Base-by-base conservation (phyloP, 1,140 invertebrate genomes). In the Calliphora vicina region DNA sequence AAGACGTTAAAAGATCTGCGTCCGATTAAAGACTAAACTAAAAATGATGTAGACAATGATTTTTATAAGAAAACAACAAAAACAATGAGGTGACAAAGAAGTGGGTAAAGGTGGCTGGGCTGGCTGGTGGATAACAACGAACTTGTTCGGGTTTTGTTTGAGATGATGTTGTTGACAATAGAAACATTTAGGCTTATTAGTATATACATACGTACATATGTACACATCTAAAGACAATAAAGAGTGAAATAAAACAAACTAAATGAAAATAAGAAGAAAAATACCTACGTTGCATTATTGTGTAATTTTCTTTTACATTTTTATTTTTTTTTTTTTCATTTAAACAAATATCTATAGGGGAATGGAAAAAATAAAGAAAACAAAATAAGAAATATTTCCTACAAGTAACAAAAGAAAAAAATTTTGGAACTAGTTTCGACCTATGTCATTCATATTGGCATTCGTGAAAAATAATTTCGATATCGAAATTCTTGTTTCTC, bases 1-100 rank as follows among this genome's bases (percentile, higher is more conserved):
- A 76, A 43, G 74, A 45, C 35, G 74, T 78, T 78, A 43, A 78
- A 78, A 43, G 35, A 23, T 12, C 74, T 78, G 35, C 74, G 74
- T 78, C 74, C 74, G 74, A 78, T 78, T 78, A 45, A 78, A 78
- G 74, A 78, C 74, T 78, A 78, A 78, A 78, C 74, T 78, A 20
- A 78, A 78, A 78, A 43, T 45, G 35, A 9, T 23, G 3, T 43
- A 74, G 42, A 78, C 74, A 78, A 78, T 29, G 74, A 78, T 78
- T 78, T 76, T 78, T 78, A 78, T 78, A 78, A 78, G 74, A 78
- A 43, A 67, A 57, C n/a, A 17, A 57, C 50, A 57, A 57, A 17
- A 67, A 4, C 25, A 20, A 67, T 67, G 50, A n/a, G 50, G 17
- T 57, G 61, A n/a, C 23, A 67, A 20, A n/a, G 20, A 67, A 67